Conservation (phyloP, 1,140 invertebrate genomes). For the Macrobrachium nipponense region DNA sequence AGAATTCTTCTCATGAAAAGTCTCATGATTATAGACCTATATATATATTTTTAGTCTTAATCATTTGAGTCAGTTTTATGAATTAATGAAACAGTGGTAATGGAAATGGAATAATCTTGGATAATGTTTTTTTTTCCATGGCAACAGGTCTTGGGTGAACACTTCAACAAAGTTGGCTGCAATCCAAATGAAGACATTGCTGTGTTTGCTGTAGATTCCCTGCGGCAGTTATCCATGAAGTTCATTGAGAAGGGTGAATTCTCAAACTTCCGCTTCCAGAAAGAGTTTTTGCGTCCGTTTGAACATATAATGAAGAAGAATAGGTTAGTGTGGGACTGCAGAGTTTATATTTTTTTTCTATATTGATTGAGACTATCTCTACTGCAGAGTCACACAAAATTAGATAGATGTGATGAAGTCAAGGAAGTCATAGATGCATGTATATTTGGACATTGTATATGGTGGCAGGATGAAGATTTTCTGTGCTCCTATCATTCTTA, state of each 20-base stretch:
- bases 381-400: too few species aligned
- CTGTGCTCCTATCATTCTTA: too few species aligned
- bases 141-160: conserved; percentile 74
- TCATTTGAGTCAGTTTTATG: too few species aligned
- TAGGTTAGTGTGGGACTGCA: conserved; percentile 69
- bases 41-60: too few species aligned
- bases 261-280: conserved; percentile 99
- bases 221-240: conserved; percentile 97
- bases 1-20: neutral
- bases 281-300: conserved; percentile 98
- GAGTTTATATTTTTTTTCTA: neutral
- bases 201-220: conserved; percentile 97
- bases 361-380: too few species aligned
- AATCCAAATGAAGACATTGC: conserved; percentile 96
- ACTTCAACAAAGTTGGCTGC: conserved; percentile 91
- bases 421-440: too few species aligned
- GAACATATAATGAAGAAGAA: conserved; percentile 99
- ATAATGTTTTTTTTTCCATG: neutral
- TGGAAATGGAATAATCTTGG: too few species aligned
- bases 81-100: too few species aligned
- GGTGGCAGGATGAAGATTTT: neutral
- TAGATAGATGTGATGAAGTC: too few species aligned
- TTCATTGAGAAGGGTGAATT: conserved; percentile 99
- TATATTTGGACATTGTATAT: too few species aligned
- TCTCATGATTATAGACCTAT: too few species aligned